These are phyloP conservation scores for Pontoporia blainvillei DNA, from an alignment of 2,113 vertebrate species.

Conservation along the genomic window DNA sequence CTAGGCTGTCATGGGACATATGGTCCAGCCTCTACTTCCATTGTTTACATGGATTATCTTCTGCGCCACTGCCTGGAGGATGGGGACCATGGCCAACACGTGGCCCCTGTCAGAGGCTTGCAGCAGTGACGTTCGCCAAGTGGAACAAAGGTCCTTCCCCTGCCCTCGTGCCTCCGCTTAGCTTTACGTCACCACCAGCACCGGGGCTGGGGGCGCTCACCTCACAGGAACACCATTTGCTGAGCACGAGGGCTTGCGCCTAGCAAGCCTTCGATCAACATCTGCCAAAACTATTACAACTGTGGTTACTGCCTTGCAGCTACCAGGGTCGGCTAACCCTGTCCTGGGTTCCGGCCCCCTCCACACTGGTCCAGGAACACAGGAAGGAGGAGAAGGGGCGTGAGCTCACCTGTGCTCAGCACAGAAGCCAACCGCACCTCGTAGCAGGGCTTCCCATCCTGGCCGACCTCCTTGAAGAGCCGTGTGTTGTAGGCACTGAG, in stretches of 20 bases:
- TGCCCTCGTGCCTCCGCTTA: background rate
- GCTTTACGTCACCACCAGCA: background rate
- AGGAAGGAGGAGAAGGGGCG: fast-evolving
- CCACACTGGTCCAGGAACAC: background rate
- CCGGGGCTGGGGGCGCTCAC: background rate
- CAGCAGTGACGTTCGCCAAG: fast-evolving
- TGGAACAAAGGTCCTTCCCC: background rate
- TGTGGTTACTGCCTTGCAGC: background rate
- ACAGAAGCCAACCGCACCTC: constrained; percentile 93
- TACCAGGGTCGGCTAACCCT: background rate
- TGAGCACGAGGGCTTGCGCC: background rate
- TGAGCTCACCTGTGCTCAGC: constrained; percentile 83
- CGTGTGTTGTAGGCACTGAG: constrained; percentile 94
- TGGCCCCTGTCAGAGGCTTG: background rate
- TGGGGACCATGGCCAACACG: background rate
- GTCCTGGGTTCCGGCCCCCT: background rate
- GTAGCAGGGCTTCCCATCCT: constrained; percentile 80
- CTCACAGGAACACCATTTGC: background rate
- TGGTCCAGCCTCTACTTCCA: background rate
- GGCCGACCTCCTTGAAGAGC: constrained; percentile 85
- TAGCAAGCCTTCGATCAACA: background rate
- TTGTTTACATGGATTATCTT: background rate
- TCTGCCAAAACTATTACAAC: fast-evolving
- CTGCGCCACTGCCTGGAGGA: background rate
- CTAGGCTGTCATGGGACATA: background rate